Evolutionary conservation across 2,113 vertebrate genomes (phyloP).

Genomic region (Muscicapa adusta): DNA sequence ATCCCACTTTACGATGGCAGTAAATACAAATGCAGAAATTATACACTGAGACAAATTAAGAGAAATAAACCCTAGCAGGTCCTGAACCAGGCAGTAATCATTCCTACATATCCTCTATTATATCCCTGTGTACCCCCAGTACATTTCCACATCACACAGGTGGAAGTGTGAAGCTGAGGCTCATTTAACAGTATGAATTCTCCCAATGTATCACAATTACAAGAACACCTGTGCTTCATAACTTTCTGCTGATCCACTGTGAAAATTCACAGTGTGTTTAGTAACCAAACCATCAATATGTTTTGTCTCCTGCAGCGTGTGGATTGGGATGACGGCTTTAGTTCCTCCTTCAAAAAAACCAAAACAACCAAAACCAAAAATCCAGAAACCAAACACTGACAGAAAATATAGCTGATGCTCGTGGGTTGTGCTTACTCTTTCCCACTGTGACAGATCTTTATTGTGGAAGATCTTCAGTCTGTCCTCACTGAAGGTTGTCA

Average conservation of each 20-base stretch:
- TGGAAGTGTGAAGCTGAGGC: conserved; percentile 72
- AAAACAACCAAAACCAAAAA: neutral
- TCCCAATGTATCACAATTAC: conserved; percentile 73
- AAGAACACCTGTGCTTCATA: conserved; percentile 75
- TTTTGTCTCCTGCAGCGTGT: neutral
- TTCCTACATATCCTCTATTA: conserved; percentile 56
- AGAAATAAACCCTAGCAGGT: conserved; percentile 33
- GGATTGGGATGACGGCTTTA: neutral
- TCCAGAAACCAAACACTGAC: neutral
- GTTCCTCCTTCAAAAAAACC: neutral
- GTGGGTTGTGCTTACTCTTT: neutral
- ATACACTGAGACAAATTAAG: conserved; percentile 31
- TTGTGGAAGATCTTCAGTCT: neutral
- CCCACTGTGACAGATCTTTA: neutral
- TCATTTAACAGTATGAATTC: conserved; percentile 76
- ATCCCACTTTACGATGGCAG: conserved; percentile 16
- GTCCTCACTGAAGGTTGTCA: neutral
- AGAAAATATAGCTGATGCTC: neutral
- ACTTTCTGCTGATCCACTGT: conserved; percentile 68
- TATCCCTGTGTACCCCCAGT: conserved; percentile 25
- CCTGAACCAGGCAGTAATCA: conserved; percentile 42
- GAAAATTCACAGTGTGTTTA: conserved; percentile 60
- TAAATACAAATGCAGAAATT: conserved; percentile 58
- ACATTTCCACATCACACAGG: conserved; percentile 70
- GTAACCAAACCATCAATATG: conserved; percentile 44